A percentile compares a stretch with the other conserved stretches of the same genome.
These are phyloP conservation scores for Lagria hirta DNA, from an alignment of 2,888 invertebrate genomes.

Conservation along the genomic window DNA sequence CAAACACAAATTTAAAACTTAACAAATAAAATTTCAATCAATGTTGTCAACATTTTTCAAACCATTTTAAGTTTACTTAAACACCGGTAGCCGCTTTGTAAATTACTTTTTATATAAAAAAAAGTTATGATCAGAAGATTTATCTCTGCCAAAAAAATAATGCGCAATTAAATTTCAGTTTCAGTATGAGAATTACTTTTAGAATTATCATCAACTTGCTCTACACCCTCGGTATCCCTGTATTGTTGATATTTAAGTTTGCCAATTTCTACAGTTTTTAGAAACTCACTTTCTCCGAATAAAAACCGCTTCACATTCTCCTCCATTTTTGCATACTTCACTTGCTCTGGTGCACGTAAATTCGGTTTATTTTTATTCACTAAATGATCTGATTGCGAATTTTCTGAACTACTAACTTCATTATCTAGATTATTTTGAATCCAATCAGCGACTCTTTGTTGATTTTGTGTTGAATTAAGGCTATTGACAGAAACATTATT, in stretches of 20 bases:
- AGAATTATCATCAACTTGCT: slow-evolving; percentile 6
- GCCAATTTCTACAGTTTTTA: slow-evolving; percentile 48
- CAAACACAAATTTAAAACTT: too few relatives aligned
- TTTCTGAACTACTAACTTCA: slow-evolving; percentile 54
- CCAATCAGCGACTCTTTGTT: slow-evolving; percentile 70
- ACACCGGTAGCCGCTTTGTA: too few relatives aligned
- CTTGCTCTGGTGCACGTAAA: slow-evolving; percentile 51
- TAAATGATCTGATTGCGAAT: slow-evolving; percentile 44
- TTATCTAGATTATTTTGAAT: slow-evolving; percentile 66
- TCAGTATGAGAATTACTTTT: slow-evolving; percentile 15
- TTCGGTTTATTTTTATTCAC: slow-evolving; percentile 45
- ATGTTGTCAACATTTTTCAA: too few relatives aligned
- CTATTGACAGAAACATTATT: slow-evolving; percentile 32
- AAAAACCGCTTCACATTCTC: slow-evolving; percentile 76
- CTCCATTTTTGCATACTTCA: slow-evolving; percentile 69
- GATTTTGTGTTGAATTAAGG: slow-evolving; percentile 42
- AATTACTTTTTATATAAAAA: too few relatives aligned
- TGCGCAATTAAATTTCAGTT: slow-evolving; percentile 13
- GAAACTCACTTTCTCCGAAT: slow-evolving; percentile 53
- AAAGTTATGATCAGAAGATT: too few relatives aligned
- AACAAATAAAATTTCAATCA: too few relatives aligned
- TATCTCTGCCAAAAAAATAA: slow-evolving; percentile 1
- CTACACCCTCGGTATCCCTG: slow-evolving; percentile 19
- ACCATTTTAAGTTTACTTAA: too few relatives aligned
- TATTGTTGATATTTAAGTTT: slow-evolving; percentile 46